Conservation (phyloP, 2,888 invertebrate species). For the Dinocampus coccinellae region DNA sequence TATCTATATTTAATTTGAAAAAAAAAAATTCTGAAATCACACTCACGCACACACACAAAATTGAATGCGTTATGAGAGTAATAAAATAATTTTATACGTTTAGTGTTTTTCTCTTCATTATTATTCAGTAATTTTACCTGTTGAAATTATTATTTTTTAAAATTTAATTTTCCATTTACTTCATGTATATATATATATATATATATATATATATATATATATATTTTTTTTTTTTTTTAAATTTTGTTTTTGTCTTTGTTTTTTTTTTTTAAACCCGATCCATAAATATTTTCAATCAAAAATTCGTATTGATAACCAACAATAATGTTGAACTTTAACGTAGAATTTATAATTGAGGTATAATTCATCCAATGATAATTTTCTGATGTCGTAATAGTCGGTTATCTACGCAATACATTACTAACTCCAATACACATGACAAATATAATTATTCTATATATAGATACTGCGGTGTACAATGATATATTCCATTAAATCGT, state of each 20-base stretch:
- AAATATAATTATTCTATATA: neutral
- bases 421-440: neutral
- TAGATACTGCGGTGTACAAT: neutral
- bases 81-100: no score
- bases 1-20: neutral
- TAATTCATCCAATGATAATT: slow-evolving; percentile 12
- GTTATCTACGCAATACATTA: neutral
- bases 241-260: neutral
- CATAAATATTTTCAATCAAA: neutral
- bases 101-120: no score
- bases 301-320: neutral
- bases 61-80: no score
- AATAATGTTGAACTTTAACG: neutral
- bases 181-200: no score
- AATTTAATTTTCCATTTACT: no score
- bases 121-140: no score
- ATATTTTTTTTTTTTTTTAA: no score
- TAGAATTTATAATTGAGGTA: neutral
- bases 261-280: neutral
- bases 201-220: no score
- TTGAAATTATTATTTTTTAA: no score
- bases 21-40: no score
- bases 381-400: slow-evolving; percentile 20
- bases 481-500: neutral
- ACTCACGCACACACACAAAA: no score